phyloP scores from a whole-genome alignment of 2,888 invertebrate species.

The Synanthedon myopaeformis region DNA sequence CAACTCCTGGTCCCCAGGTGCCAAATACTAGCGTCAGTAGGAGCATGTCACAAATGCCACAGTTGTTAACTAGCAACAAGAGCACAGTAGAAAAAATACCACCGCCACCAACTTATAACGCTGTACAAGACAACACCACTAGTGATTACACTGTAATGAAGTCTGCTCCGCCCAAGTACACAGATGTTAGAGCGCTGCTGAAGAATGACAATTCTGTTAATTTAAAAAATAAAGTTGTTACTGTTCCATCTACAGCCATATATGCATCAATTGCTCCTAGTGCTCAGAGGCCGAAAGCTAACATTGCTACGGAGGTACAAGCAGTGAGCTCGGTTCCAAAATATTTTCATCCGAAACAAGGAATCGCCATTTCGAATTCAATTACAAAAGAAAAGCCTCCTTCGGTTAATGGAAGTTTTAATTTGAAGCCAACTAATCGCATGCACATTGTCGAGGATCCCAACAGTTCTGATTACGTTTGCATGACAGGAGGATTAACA shows the following conservation, averaged over 20 bases:
- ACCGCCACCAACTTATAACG: constrained; percentile 57
- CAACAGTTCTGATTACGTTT: constrained; percentile 85
- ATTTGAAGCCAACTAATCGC: constrained; percentile 37
- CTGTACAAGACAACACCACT: constrained; percentile 39
- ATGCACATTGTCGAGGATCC: constrained; percentile 75
- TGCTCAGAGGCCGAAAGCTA: constrained; percentile 65
- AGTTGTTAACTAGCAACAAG: constrained; percentile 48
- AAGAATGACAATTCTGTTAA: constrained; percentile 46
- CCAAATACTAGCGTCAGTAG: constrained; percentile 42
- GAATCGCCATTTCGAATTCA: constrained; percentile 64
- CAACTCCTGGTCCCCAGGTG: constrained; percentile 56
- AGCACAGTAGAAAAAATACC: constrained; percentile 65
- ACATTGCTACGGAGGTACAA: constrained; percentile 68
- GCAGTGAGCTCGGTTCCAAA: constrained; percentile 64
- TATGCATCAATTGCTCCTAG: constrained; percentile 68
- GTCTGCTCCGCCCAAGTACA: constrained; percentile 61
- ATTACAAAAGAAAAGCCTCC: constrained; percentile 44
- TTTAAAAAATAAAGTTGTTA: constrained; percentile 56
- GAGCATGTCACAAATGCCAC: constrained; percentile 32
- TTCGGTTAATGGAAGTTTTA: constrained; percentile 41
- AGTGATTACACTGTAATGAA: constrained; percentile 64
- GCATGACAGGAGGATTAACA: constrained; percentile 82
- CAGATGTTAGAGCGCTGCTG: constrained; percentile 52
- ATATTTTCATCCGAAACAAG: constrained; percentile 69
- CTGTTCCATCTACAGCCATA: constrained; percentile 61